phyloP scores from a whole-genome alignment of 2,888 invertebrate species.

The Aplocera efformata region DNA sequence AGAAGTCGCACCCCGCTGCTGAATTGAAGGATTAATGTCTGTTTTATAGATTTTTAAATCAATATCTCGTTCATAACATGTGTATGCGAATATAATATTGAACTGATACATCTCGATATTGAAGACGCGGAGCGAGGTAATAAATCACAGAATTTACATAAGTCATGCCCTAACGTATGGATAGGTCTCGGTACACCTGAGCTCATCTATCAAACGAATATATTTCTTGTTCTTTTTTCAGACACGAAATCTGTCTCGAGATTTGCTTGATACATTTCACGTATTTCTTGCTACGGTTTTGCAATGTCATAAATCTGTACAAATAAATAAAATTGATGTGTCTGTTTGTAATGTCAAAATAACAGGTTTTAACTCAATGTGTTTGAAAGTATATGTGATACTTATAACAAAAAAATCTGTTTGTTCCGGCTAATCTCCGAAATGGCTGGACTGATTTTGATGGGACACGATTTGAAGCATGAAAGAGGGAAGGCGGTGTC shows the following conservation, averaged over 20 bases:
- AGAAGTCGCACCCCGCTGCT: too few relatives aligned
- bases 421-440: too few relatives aligned
- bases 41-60: too few relatives aligned
- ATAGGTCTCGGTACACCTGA: slow-evolving; percentile 28
- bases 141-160: slow-evolving; percentile 36
- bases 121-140: slow-evolving; percentile 20
- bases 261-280: not conserved
- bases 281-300: slow-evolving; percentile 33
- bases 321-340: too few relatives aligned
- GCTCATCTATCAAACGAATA: slow-evolving; percentile 22
- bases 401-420: too few relatives aligned
- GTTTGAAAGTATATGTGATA: too few relatives aligned
- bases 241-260: slow-evolving; percentile 23
- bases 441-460: too few relatives aligned
- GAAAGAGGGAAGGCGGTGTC: too few relatives aligned
- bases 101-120: slow-evolving; percentile 18
- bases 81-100: slow-evolving; percentile 21
- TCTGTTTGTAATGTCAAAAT: too few relatives aligned
- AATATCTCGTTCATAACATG: not conserved
- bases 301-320: slow-evolving; percentile 41
- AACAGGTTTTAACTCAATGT: too few relatives aligned
- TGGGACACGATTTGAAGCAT: too few relatives aligned
- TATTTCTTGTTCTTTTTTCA: slow-evolving; percentile 25
- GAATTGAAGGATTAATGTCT: too few relatives aligned
- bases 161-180: slow-evolving; percentile 24